These are phyloP conservation scores for Odobenus rosmarus DNA, from an alignment of 2,113 vertebrate species.

Conservation along the genomic window DNA sequence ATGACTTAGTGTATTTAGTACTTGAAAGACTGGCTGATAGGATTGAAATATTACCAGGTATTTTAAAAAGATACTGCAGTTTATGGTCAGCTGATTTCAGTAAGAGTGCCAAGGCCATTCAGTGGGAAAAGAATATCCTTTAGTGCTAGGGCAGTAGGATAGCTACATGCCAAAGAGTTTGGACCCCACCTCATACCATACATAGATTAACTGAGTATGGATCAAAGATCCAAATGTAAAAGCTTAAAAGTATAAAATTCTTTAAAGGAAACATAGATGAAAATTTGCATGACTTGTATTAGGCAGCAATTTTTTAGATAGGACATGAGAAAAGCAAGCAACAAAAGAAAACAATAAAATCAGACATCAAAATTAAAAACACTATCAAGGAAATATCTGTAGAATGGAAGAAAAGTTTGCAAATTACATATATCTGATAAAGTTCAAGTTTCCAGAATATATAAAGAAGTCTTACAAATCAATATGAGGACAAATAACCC, in stretches of 20 bases:
- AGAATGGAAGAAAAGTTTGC: background rate
- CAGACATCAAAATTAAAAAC: conserved; percentile 30
- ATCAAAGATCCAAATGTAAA: conserved; percentile 44
- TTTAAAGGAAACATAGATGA: background rate
- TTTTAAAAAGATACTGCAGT: conserved; percentile 28
- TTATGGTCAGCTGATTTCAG: background rate
- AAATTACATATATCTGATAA: background rate
- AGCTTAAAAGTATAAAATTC: conserved; percentile 37
- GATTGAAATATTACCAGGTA: background rate
- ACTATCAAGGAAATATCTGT: background rate
- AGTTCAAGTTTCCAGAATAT: background rate
- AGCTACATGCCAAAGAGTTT: background rate
- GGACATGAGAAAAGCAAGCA: conserved; percentile 3
- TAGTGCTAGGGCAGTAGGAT: background rate
- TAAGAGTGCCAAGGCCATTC: background rate
- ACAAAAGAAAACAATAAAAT: conserved; percentile 26
- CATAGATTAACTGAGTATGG: background rate
- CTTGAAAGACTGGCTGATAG: conserved; percentile 4
- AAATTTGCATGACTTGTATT: conserved; percentile 37
- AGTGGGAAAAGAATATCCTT: background rate
- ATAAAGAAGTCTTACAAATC: background rate
- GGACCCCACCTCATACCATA: background rate
- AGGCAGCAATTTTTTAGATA: conserved; percentile 17
- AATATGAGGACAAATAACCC: background rate
- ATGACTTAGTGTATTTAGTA: conserved; percentile 41